phyloP scores from a whole-genome alignment of 2,797 vertebrate genomes.

The Falco novaeseelandiae region DNA sequence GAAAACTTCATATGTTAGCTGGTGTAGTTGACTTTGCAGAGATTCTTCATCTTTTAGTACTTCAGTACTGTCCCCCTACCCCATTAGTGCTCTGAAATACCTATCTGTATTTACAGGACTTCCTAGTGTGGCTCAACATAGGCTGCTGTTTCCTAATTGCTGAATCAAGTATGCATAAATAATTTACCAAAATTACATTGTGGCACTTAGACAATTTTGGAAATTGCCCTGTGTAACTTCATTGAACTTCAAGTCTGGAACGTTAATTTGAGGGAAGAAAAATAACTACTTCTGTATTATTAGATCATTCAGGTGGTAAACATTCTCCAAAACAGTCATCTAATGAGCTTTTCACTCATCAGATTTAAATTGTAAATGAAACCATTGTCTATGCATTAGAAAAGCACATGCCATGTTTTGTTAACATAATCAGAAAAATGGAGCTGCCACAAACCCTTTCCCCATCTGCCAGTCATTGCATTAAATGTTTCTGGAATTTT shows the following conservation, averaged over 20 bases:
- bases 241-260: slow-evolving; percentile 55
- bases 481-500: slow-evolving; percentile 80
- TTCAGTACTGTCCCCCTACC: background rate
- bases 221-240: slow-evolving; percentile 53
- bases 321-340: slow-evolving; percentile 18
- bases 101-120: slow-evolving; percentile 31
- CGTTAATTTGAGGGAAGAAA: slow-evolving; percentile 46
- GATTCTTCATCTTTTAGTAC: background rate
- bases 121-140: slow-evolving; percentile 10
- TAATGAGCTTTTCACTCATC: slow-evolving; percentile 67
- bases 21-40: background rate
- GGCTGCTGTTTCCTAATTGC: slow-evolving; percentile 47
- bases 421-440: slow-evolving; percentile 82
- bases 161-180: slow-evolving; percentile 64
- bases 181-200: slow-evolving; percentile 30
- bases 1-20: background rate
- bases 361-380: slow-evolving; percentile 77
- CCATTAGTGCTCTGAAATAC: background rate
- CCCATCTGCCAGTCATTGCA: slow-evolving; percentile 80
- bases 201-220: slow-evolving; percentile 54
- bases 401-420: slow-evolving; percentile 77
- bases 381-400: slow-evolving; percentile 55
- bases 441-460: slow-evolving; percentile 74
- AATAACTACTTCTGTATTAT: slow-evolving; percentile 35
- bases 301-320: slow-evolving; percentile 64